These are phyloP conservation scores for Lagria hirta DNA, from an alignment of 2,888 invertebrate species.

Conservation along the genomic window DNA sequence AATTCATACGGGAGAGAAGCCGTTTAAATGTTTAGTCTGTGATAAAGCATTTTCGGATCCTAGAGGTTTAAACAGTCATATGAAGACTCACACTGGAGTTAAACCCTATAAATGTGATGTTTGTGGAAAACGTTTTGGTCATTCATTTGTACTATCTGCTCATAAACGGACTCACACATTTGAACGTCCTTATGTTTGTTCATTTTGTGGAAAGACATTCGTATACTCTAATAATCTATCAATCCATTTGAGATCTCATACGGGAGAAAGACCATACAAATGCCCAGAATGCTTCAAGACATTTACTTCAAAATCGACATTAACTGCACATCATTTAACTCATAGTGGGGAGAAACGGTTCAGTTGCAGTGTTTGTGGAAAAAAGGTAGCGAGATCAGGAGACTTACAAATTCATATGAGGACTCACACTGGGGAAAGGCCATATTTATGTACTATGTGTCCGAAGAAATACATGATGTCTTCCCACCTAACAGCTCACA, in stretches of 20 bases:
- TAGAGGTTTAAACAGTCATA: conserved; percentile 41
- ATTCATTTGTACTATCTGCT: conserved; percentile 41
- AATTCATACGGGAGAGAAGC: conserved; percentile 45
- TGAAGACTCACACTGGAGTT: conserved; percentile 42
- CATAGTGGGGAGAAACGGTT: conserved; percentile 38
- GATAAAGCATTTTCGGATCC: conserved; percentile 42
- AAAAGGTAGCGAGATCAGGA: conserved; percentile 44
- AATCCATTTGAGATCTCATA: conserved; percentile 44
- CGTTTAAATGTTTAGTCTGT: conserved; percentile 39
- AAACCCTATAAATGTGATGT: conserved; percentile 41
- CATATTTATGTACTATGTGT: conserved; percentile 43
- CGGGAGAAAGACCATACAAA: conserved; percentile 45
- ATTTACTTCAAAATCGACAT: conserved; percentile 40
- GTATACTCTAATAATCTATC: conserved; percentile 44
- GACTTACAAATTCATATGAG: conserved; percentile 45
- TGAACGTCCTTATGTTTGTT: conserved; percentile 45
- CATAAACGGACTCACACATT: conserved; percentile 44
- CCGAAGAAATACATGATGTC: conserved; percentile 45
- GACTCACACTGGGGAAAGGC: conserved; percentile 44
- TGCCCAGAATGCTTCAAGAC: conserved; percentile 40
- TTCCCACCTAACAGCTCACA: conserved; percentile 44
- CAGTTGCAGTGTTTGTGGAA: conserved; percentile 43
- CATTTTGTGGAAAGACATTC: conserved; percentile 45
- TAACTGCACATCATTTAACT: conserved; percentile 38
- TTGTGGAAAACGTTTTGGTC: conserved; percentile 43